Conservation (phyloP, 2,888 invertebrate species). For the Plagodis dolabraria region DNA sequence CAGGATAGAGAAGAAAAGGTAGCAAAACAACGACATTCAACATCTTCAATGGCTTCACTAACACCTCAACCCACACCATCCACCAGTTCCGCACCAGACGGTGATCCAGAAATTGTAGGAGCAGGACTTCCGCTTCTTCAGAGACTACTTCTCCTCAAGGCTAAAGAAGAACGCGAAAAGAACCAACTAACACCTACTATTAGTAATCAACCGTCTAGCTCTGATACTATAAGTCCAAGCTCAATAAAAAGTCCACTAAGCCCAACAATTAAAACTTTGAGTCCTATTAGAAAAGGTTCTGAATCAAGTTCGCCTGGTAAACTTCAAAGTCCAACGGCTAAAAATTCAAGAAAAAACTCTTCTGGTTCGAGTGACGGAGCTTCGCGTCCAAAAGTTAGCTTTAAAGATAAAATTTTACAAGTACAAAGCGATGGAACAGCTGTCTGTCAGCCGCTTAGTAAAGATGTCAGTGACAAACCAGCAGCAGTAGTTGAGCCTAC, state of each 20-base stretch:
- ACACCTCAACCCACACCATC: slow-evolving; percentile 85
- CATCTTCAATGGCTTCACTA: slow-evolving; percentile 67
- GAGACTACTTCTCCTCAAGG: slow-evolving; percentile 89
- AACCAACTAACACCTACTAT: slow-evolving; percentile 72
- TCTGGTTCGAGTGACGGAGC: slow-evolving; percentile 75
- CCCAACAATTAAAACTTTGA: slow-evolving; percentile 78
- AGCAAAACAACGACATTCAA: slow-evolving; percentile 73
- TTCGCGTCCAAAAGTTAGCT: slow-evolving; percentile 85
- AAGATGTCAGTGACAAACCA: slow-evolving; percentile 73
- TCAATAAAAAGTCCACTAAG: slow-evolving; percentile 81
- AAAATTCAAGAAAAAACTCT: slow-evolving; percentile 78
- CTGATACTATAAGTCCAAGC: slow-evolving; percentile 80
- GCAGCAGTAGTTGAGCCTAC: slow-evolving; percentile 76
- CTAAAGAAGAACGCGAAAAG: slow-evolving; percentile 88
- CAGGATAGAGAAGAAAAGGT: slow-evolving; percentile 83
- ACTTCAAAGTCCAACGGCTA: slow-evolving; percentile 76
- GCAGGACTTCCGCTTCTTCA: slow-evolving; percentile 90
- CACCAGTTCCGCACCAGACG: slow-evolving; percentile 84
- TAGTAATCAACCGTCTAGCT: slow-evolving; percentile 80
- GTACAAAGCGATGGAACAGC: slow-evolving; percentile 82
- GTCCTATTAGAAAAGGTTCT: slow-evolving; percentile 79
- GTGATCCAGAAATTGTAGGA: slow-evolving; percentile 87
- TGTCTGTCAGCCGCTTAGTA: slow-evolving; percentile 73
- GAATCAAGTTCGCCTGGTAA: slow-evolving; percentile 80
- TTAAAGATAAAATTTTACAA: slow-evolving; percentile 86